Evolutionary conservation across 2,888 invertebrate species (phyloP), one percentile per base, ranked within the genome.

Genomic region (Mayetiola destructor): DNA sequence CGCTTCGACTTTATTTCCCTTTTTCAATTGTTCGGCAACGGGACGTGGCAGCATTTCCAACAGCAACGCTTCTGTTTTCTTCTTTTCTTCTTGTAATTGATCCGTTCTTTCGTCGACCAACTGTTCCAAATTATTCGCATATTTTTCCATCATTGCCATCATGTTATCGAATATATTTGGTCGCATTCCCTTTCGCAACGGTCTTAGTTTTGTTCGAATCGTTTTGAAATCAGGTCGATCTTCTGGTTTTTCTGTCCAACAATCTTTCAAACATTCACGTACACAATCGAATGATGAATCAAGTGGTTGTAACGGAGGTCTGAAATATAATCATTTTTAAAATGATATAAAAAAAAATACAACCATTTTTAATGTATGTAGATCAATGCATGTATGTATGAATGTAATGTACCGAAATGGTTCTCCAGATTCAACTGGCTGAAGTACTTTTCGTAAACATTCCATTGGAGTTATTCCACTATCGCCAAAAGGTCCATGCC

Each of bases 61-160:
- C 60, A 92, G 72, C 60, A 92, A 72, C 1, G 89, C 88, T 73
- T 92, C 91, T 65, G 93, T 95, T 77, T 94, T 95, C 75, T 92
- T 91, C 72, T 95, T 95, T 74, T 96, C 96, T 70, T 93, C 92
- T 64, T 88, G 87, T 58, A 96, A 74, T 69, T 92, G 91, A 70
- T 91, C 89, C 0, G 94, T 95, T 59, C 94, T 77, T 69, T 95
- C 94, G 66, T 93, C 92, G 0, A 96, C 95, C 2, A 95, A 75
- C 0, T 83, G 89, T 71, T 96, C 95, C 64, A 96, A 76, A 72
- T 95, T 95, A 66, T 88, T 93, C 12, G 94, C 92, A 68, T 96
- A 95, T 67, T 93, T 92, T 70, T 95, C 95, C 92, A 96, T 92
- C 82, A 95, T 92, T 0, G 88, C 87, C 79, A 95, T 89, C 92